Evolutionary conservation across 2,797 vertebrate species (phyloP).

Genomic region (Natrix natrix): DNA sequence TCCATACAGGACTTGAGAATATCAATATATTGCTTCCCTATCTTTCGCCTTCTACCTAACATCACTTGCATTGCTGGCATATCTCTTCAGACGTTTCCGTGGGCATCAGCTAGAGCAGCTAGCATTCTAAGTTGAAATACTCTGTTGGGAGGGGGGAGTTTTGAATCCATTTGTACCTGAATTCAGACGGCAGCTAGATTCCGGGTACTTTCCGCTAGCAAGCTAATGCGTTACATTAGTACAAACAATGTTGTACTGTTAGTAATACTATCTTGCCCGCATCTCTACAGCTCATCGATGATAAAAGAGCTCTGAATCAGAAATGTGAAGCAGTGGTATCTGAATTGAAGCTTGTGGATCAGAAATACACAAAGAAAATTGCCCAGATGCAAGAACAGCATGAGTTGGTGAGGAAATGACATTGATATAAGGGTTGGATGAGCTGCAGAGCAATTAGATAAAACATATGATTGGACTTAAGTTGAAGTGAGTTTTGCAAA

Average conservation of each 20-base stretch:
- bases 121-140: not conserved
- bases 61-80: not conserved
- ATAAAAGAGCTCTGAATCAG: slow-evolving; percentile 87
- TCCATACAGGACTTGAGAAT: not conserved
- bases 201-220: not conserved
- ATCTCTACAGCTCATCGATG: slow-evolving; percentile 83
- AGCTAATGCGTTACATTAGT: not conserved
- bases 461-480: not conserved
- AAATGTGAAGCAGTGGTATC: slow-evolving; percentile 85
- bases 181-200: not conserved
- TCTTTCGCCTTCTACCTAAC: not conserved
- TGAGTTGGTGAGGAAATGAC: slow-evolving; percentile 78
- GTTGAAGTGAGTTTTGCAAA: not conserved
- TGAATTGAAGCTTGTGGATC: slow-evolving; percentile 87
- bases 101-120: not conserved
- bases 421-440: too few species aligned
- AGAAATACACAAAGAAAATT: slow-evolving; percentile 86
- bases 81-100: not conserved
- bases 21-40: not conserved
- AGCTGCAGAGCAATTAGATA: not conserved
- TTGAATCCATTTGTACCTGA: not conserved
- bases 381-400: slow-evolving; percentile 90
- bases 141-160: not conserved
- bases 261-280: not conserved
- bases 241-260: not conserved